Evolutionary conservation across 2,797 vertebrate species (phyloP).

Genomic region (Schizopygopsis malacanthus): DNA sequence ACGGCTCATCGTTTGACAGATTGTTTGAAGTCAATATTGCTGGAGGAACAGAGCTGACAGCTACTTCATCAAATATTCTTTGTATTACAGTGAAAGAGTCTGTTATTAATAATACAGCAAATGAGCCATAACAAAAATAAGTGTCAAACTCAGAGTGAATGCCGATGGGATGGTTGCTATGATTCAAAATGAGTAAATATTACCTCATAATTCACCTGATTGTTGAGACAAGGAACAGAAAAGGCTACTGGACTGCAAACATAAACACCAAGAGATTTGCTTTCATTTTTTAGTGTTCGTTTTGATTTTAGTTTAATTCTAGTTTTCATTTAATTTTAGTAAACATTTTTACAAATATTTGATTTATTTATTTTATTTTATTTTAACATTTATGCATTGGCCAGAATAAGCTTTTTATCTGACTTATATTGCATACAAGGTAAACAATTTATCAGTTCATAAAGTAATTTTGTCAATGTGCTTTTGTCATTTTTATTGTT

Average conservation of each 20-base stretch:
- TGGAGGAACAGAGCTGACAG: constrained; percentile 7
- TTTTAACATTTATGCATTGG: not conserved
- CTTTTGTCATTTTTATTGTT: not conserved
- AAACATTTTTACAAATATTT: not conserved
- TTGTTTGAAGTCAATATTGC: constrained; percentile 20
- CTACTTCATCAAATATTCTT: constrained; percentile 8
- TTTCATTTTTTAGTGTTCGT: not conserved
- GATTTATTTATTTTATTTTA: too few species aligned
- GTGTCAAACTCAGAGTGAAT: not conserved
- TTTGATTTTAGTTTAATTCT: not conserved
- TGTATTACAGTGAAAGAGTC: not conserved
- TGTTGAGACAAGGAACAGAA: not conserved
- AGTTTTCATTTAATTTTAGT: not conserved
- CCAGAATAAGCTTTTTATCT: not conserved
- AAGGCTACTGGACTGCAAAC: not conserved
- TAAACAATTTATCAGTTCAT: not conserved
- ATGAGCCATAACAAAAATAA: constrained; percentile 34
- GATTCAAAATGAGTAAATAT: not conserved
- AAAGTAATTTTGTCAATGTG: not conserved
- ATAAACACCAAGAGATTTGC: not conserved
- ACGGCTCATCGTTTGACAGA: not conserved
- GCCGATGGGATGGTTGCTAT: not conserved
- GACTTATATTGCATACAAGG: not conserved
- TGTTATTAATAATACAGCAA: constrained; percentile 36
- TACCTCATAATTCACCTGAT: not conserved